Percentiles rank a stretch among this genome's conserved stretches.
These are phyloP conservation scores for Mesochorus sp. DNA, from an alignment of 2,888 invertebrate genomes.

Conservation along the genomic window DNA sequence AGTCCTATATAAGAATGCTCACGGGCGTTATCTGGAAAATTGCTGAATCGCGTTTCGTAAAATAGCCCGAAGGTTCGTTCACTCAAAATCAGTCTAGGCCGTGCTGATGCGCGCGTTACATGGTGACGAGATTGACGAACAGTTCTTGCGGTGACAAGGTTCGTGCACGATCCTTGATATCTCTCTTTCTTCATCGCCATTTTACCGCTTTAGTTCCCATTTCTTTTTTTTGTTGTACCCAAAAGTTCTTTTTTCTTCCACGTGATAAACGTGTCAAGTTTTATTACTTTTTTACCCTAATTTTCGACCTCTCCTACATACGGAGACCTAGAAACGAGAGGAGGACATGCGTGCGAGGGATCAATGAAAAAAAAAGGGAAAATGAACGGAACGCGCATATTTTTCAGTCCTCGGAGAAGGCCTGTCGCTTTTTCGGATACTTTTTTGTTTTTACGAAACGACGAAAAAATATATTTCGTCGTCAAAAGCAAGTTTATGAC, in stretches of 20 bases:
- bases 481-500: not conserved
- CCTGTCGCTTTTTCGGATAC: too few species aligned
- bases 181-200: not conserved
- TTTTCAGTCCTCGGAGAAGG: too few species aligned
- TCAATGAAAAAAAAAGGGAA: conserved; percentile 14
- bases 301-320: not conserved
- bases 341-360: conserved; percentile 16
- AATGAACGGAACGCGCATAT: too few species aligned
- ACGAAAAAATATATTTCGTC: conserved; percentile 12
- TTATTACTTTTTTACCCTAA: conserved; percentile 4
- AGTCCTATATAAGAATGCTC: conserved; percentile 8
- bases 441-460: too few species aligned
- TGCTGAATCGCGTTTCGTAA: conserved; percentile 57
- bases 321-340: too few species aligned
- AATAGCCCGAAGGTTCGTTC: conserved; percentile 12
- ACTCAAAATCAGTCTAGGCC: not conserved
- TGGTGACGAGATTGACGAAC: conserved; percentile 11
- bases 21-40: conserved; percentile 33
- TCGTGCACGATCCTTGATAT: conserved; percentile 22
- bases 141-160: conserved; percentile 13
- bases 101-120: not conserved
- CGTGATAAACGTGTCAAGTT: conserved; percentile 1
- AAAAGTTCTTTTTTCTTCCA: conserved; percentile 11
- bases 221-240: not conserved
- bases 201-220: not conserved